These are phyloP conservation scores for Luscinia megarhynchos DNA, from an alignment of 2,797 vertebrate genomes.

Conservation along the genomic window DNA sequence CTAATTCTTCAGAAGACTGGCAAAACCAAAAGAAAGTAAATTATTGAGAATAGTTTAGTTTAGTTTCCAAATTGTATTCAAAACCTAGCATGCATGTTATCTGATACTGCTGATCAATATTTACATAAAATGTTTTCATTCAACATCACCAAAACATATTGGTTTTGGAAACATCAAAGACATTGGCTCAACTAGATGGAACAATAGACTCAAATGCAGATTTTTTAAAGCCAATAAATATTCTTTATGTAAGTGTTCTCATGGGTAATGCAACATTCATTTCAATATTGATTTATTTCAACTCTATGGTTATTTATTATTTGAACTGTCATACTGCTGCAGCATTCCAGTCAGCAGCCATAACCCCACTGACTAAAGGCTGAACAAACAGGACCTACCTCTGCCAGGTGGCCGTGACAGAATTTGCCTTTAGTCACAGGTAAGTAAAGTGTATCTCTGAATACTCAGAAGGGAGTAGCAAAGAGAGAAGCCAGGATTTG, in stretches of 20 bases:
- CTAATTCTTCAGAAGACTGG: neutral
- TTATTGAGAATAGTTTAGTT: neutral
- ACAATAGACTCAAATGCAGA: neutral
- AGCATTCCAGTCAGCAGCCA: neutral
- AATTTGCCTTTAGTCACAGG: neutral
- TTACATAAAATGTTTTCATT: neutral
- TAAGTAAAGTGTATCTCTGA: neutral
- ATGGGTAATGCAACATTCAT: neutral
- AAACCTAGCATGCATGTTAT: neutral
- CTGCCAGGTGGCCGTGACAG: neutral
- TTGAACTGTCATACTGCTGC: neutral
- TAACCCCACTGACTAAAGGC: neutral
- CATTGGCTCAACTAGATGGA: neutral
- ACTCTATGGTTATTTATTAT: neutral
- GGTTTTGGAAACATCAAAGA: neutral
- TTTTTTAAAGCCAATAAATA: neutral
- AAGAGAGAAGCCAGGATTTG: neutral
- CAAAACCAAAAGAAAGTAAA: neutral
- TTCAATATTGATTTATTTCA: conserved; percentile 8
- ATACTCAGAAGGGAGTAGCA: neutral
- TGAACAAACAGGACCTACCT: neutral
- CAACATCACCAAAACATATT: neutral
- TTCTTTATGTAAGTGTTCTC: neutral
- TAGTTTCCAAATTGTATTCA: neutral
- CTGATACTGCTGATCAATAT: neutral